Evolutionary conservation across 35 echinoderm and acorn worm genomes (phyloP), one percentile per base, ranked within the genome.

Genomic region (Holothuria glaberrima): DNA sequence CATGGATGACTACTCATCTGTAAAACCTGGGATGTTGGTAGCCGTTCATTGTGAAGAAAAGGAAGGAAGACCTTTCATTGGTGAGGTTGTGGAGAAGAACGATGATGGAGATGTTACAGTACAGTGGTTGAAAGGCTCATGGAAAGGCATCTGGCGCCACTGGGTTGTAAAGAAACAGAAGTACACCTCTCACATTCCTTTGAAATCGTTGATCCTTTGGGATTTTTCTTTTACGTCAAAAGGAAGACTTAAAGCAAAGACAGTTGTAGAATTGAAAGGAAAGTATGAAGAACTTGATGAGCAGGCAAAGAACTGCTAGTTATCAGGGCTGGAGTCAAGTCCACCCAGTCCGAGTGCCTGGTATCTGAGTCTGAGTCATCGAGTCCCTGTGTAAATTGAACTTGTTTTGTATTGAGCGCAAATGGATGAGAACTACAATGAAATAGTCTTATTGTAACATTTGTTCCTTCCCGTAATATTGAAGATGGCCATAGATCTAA

Each of bases 211-310:
- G 20, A 82, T 82, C 16, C 45, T 82, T 48, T 82, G 77, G 46
- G 77, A 82, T 31, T 82, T 82, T 80, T 18, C 77, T 25, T 20
- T 82, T 10, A 82, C 77, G 1, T 82, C 77, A 26, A 58, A 59
- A 82, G 54, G 77, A 16, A 82, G 77, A 82, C 77, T 82, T 52
- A 48, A 4, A 52, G 26, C 45, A 52, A 59, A 59, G 45, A 82
- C 77, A 48, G 46, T 82, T n/a, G 22, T 35, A 26, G 45, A 82
- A 59, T 59, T 82, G 77, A 82, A 48, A 52, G 46, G 6, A 6
- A 82, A 59, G 9, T 82, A 82, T 27, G 45, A 52, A 16, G 45
- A 82, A 31, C 77, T 57, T 82, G 77, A 82, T 82, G 48, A 48
- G 9, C 28, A 74, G 20, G 28, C 6, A 35, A 21, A 74, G 13